These are phyloP conservation scores for Psettodes erumei DNA, from an alignment of 2,113 vertebrate genomes.

Conservation along the genomic window DNA sequence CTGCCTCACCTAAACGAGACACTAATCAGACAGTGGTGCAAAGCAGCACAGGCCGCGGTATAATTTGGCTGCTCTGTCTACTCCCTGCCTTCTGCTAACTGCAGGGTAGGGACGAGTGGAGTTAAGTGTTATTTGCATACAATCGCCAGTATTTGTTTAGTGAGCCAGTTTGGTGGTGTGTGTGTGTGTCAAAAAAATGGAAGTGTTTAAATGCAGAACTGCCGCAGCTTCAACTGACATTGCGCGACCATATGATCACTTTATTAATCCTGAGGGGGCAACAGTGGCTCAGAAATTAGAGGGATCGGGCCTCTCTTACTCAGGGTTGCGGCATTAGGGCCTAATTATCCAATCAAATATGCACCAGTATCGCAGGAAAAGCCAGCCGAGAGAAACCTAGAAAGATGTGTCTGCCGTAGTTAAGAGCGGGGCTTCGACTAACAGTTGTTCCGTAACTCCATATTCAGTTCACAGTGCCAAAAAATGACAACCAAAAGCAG, in stretches of 20 bases:
- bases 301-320: not conserved
- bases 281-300: not conserved
- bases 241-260: not conserved
- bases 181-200: not conserved
- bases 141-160: slow-evolving; percentile 21
- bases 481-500: too few species aligned
- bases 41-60: not conserved
- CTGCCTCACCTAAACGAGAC: not conserved
- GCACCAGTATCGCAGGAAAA: too few species aligned
- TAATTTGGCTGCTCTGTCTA: slow-evolving; percentile 2
- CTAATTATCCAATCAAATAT: not conserved
- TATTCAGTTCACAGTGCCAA: too few species aligned
- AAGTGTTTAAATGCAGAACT: slow-evolving; percentile 1
- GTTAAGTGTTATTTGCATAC: slow-evolving; percentile 24
- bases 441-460: too few species aligned
- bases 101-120: not conserved
- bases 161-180: not conserved
- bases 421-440: too few species aligned
- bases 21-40: not conserved
- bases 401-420: not conserved
- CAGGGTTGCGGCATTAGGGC: not conserved
- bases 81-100: not conserved
- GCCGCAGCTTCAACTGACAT: not conserved
- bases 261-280: not conserved
- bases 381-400: not conserved